A percentile compares a stretch with the other conserved stretches of the same genome.
phyloP scores from a whole-genome alignment of 2,113 vertebrate species.

The Eidolon helvum region DNA sequence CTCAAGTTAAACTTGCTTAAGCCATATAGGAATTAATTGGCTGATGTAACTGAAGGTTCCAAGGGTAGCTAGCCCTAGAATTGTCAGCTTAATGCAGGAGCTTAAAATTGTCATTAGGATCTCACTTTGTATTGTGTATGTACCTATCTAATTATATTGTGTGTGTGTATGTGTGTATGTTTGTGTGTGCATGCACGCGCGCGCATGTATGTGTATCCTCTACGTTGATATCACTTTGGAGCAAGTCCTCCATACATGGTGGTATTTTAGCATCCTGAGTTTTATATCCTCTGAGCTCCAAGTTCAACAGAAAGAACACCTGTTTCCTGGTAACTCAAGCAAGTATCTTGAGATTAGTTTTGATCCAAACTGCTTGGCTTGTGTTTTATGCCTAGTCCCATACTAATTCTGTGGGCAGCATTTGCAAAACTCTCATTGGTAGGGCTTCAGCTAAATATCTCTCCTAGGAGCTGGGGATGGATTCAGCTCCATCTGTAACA shows the following conservation, averaged over 20 bases:
- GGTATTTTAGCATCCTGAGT: not conserved
- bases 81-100: not conserved
- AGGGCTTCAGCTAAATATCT: not conserved
- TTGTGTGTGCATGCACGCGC: no score
- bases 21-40: not conserved
- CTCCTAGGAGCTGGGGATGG: not conserved
- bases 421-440: not conserved
- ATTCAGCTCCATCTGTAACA: not conserved
- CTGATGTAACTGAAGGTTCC: not conserved
- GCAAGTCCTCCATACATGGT: not conserved
- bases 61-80: not conserved
- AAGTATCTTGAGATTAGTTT: not conserved
- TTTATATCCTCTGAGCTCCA: not conserved
- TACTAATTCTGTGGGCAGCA: not conserved
- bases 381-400: not conserved
- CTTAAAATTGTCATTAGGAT: not conserved
- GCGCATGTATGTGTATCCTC: not conserved
- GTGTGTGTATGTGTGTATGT: no score
- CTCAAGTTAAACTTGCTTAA: not conserved
- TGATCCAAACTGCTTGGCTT: not conserved
- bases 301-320: not conserved
- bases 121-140: not conserved
- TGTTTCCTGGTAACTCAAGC: not conserved
- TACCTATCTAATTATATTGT: not conserved
- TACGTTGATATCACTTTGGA: not conserved